Evolutionary conservation across 1,140 invertebrate genomes (phyloP).

Genomic region (Gonatopus flavifemur): DNA sequence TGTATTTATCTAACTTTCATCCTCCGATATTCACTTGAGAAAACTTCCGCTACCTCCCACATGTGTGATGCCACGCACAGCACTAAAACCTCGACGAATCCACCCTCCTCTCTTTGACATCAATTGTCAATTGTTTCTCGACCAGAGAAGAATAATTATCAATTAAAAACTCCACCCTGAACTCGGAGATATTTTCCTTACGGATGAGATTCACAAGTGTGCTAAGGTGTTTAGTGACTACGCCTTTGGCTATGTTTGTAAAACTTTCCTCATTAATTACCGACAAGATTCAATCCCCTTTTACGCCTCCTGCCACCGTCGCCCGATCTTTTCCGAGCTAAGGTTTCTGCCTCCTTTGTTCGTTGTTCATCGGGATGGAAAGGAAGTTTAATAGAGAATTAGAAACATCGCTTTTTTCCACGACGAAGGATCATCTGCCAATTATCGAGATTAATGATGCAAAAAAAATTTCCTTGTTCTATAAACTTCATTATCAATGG

Average conservation of each 20-base stretch:
- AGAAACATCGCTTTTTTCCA: conserved; percentile 23
- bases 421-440: conserved; percentile 29
- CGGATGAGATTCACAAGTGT: conserved; percentile 33
- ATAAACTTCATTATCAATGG: too few species aligned
- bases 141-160: conserved; percentile 28
- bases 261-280: conserved; percentile 53
- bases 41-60: too few species aligned
- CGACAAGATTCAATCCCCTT: conserved; percentile 45
- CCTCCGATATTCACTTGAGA: too few species aligned
- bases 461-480: background rate
- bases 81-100: too few species aligned
- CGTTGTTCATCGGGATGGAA: conserved; percentile 11
- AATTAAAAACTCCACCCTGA: conserved; percentile 34
- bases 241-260: conserved; percentile 46
- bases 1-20: too few species aligned
- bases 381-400: conserved; percentile 46
- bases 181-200: conserved; percentile 25
- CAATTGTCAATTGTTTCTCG: background rate
- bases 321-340: conserved; percentile 7
- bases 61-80: too few species aligned
- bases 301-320: conserved; percentile 12
- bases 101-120: background rate
- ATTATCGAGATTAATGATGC: conserved; percentile 29
- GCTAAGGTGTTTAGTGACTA: conserved; percentile 36
- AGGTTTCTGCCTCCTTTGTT: conserved; percentile 24